Percentiles rank a stretch among this genome's conserved stretches.
Evolutionary conservation across 2,113 vertebrate species (phyloP).

Genomic region (Tragelaphus buxtoni): DNA sequence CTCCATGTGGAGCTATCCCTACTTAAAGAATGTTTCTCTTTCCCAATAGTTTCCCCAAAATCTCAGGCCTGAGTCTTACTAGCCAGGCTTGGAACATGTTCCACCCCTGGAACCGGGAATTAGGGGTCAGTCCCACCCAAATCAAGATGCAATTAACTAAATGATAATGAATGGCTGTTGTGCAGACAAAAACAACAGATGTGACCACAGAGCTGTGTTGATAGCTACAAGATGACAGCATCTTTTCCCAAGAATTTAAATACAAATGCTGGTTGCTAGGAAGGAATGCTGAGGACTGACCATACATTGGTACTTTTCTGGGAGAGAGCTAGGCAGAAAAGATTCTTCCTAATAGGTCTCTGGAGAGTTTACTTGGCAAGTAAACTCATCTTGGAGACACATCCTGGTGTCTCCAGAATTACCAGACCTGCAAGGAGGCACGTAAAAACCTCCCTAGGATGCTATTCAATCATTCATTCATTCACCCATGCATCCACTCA

Average conservation of each 20-base stretch:
- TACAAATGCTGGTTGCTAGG: conserved; percentile 1
- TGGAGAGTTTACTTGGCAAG: not conserved
- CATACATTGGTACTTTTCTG: not conserved
- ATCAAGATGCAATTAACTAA: not conserved
- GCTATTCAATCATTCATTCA: not conserved
- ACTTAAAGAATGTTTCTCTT: not conserved
- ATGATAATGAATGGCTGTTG: not conserved
- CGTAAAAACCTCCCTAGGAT: not conserved
- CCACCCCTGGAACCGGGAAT: not conserved
- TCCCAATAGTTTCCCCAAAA: not conserved
- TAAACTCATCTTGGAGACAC: not conserved
- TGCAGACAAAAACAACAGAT: not conserved
- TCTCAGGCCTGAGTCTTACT: not conserved
- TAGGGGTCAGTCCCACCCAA: not conserved
- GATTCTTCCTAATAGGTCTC: not conserved
- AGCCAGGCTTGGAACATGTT: not conserved
- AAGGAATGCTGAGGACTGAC: not conserved
- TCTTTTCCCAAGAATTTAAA: not conserved
- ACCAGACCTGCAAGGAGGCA: not conserved
- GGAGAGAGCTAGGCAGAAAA: not conserved
- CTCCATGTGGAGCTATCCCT: not conserved
- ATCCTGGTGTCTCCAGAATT: not conserved
- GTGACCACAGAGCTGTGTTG: not conserved
- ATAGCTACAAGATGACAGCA: not conserved
- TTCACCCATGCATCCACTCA: not conserved